phyloP scores from a whole-genome alignment of 2,113 vertebrate species.

The Indicator indicator region DNA sequence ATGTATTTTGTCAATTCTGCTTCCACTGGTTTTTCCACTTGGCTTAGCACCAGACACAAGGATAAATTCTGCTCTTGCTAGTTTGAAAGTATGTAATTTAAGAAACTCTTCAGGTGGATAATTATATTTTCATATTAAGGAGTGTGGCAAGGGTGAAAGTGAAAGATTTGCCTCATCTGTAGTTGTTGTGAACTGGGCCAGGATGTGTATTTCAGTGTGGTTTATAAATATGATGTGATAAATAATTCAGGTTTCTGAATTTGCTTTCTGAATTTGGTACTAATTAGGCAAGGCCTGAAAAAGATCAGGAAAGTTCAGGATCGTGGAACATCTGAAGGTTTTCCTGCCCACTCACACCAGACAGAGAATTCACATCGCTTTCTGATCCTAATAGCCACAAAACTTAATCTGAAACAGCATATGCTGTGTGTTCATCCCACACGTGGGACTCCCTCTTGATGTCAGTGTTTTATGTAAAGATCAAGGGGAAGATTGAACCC shows the following conservation, averaged over 20 bases:
- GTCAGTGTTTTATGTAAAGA: conserved; percentile 51
- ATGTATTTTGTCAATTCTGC: not conserved
- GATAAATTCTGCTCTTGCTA: conserved; percentile 6
- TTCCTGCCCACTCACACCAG: conserved; percentile 9
- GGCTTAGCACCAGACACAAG: not conserved
- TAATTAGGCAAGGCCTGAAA: conserved; percentile 69
- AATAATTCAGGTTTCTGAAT: conserved; percentile 56
- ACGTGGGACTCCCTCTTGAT: conserved; percentile 42
- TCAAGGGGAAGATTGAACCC: conserved; percentile 57
- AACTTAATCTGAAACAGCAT: conserved; percentile 55
- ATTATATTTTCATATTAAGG: conserved; percentile 43
- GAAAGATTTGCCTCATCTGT: conserved; percentile 33
- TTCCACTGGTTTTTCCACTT: conserved; percentile 18
- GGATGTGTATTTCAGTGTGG: conserved; percentile 6
- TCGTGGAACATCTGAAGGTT: conserved; percentile 38
- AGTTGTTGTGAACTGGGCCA: conserved; percentile 45
- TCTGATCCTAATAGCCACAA: conserved; percentile 57
- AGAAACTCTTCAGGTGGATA: conserved; percentile 43
- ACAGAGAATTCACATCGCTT: conserved; percentile 10
- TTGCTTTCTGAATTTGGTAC: conserved; percentile 35
- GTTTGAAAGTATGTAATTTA: conserved; percentile 40
- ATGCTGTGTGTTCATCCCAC: conserved; percentile 61
- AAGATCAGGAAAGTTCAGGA: conserved; percentile 64
- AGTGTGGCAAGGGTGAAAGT: not conserved
- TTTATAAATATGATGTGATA: conserved; percentile 48